These are phyloP conservation scores for Bombus consobrinus DNA, from an alignment of 1,140 invertebrate genomes.

Conservation along the genomic window DNA sequence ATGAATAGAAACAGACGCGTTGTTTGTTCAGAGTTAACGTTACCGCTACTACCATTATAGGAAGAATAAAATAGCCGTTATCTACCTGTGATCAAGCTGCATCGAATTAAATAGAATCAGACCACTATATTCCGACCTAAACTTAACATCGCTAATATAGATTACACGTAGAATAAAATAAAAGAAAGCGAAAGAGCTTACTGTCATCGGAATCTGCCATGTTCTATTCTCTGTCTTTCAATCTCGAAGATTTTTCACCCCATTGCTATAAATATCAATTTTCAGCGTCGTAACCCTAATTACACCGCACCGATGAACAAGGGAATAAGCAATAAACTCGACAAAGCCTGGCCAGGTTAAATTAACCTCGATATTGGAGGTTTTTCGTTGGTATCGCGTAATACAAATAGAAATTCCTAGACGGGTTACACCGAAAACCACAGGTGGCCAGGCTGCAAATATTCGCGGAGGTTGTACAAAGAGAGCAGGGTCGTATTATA, in stretches of 20 bases:
- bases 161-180: neutral
- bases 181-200: neutral
- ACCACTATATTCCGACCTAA: neutral
- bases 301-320: neutral
- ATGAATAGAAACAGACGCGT: neutral
- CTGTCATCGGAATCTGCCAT: too few species aligned
- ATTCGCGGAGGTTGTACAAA: neutral
- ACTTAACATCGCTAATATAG: neutral
- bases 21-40: neutral
- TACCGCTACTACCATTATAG: too few species aligned
- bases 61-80: too few species aligned
- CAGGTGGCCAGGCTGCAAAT: neutral
- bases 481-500: constrained; percentile 15
- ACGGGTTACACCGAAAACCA: neutral
- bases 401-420: neutral
- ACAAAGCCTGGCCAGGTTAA: neutral
- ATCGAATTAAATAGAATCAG: neutral
- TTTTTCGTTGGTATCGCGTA: neutral
- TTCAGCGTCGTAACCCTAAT: neutral
- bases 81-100: neutral
- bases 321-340: too few species aligned
- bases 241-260: neutral
- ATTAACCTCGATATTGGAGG: neutral
- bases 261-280: neutral
- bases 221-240: too few species aligned